A percentile compares a stretch with the other conserved stretches of the same genome.
Evolutionary conservation across 2,113 vertebrate genomes (phyloP).

Genomic region (Phylloscopus trochiloides): DNA sequence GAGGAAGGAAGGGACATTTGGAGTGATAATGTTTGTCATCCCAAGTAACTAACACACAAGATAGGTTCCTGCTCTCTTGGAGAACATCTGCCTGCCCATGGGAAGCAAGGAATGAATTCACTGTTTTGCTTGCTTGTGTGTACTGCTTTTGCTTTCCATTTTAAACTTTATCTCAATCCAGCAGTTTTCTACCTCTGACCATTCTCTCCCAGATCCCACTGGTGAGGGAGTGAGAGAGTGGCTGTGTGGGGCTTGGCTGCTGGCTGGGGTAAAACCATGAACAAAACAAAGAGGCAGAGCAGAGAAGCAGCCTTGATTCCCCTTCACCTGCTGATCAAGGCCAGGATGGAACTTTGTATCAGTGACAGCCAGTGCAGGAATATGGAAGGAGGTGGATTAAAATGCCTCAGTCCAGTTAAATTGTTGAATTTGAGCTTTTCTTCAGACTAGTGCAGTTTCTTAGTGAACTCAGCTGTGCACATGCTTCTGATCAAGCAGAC

Average conservation of each 20-base stretch:
- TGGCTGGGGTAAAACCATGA: background rate
- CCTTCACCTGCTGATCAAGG: background rate
- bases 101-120: background rate
- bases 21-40: background rate
- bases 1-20: background rate
- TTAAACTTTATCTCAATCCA: background rate
- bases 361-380: background rate
- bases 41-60: no score
- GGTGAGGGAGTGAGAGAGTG: background rate
- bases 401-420: background rate
- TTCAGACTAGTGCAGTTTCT: background rate
- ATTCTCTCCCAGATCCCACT: accelerated
- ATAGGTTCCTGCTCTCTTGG: background rate
- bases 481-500: background rate
- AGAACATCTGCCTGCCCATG: background rate
- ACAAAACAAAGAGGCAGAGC: background rate
- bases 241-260: background rate
- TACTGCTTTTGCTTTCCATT: background rate
- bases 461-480: background rate
- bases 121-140: background rate
- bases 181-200: background rate
- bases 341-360: background rate
- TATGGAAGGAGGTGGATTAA: background rate
- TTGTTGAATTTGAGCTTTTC: background rate
- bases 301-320: accelerated